Evolutionary conservation across 2,113 vertebrate species (phyloP).

Genomic region (Micromys minutus): DNA sequence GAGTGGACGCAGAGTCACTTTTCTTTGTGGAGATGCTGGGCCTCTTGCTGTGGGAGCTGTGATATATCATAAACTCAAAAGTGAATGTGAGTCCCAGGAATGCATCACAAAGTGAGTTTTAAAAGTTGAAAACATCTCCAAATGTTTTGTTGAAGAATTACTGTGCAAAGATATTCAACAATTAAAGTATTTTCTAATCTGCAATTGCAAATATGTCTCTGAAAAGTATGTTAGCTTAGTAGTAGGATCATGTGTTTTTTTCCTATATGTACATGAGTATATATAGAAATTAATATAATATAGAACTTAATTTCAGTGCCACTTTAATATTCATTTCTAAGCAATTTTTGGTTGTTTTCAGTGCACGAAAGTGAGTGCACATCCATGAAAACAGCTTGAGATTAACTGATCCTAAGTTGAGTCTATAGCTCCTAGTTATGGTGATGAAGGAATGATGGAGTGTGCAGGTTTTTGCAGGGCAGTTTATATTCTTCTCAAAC

Average conservation of each 20-base stretch:
- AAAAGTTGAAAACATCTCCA: neutral
- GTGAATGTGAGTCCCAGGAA: constrained; percentile 90
- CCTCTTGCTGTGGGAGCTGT: constrained; percentile 95
- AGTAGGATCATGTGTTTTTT: neutral
- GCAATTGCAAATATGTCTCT: neutral
- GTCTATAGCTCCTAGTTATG: neutral
- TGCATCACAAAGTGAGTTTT: constrained; percentile 91
- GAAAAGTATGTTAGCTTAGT: neutral
- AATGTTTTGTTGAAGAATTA: neutral
- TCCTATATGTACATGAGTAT: neutral
- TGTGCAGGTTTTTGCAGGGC: neutral
- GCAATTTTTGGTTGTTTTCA: neutral
- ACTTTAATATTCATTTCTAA: neutral
- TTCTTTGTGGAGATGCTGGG: constrained; percentile 97
- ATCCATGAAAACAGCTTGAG: neutral
- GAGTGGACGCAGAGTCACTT: constrained; percentile 94
- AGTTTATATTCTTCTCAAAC: neutral
- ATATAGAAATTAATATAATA: too few species aligned
- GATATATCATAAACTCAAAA: constrained; percentile 93
- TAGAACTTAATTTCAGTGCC: neutral
- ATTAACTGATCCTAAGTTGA: neutral
- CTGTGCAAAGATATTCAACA: neutral
- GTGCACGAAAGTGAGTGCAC: neutral
- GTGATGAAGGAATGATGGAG: neutral
- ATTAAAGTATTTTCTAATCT: neutral